Evolutionary conservation across 2,797 vertebrate species (phyloP).

Genomic region (Gorsachius magnificus): DNA sequence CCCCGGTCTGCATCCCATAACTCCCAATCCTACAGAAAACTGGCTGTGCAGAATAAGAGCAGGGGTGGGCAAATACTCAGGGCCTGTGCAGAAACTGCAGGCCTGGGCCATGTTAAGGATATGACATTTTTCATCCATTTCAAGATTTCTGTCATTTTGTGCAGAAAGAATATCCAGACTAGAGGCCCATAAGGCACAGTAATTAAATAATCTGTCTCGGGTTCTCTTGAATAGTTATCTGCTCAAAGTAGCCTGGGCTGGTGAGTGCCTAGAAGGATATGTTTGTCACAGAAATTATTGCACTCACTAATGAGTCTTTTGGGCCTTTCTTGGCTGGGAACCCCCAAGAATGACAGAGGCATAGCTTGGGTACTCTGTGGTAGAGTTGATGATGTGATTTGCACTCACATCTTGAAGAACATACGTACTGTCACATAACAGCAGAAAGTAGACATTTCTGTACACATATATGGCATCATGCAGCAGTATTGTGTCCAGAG

Average conservation of each 20-base stretch:
- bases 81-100: not conserved
- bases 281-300: not conserved
- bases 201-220: not conserved
- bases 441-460: not conserved
- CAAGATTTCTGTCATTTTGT: not conserved
- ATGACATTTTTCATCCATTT: not conserved
- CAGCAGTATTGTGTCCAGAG: not conserved
- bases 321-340: not conserved
- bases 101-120: not conserved
- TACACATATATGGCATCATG: not conserved
- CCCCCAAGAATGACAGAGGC: not conserved
- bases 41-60: not conserved
- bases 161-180: not conserved
- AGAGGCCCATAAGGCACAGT: rapidly evolving
- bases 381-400: not conserved
- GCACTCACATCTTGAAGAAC: not conserved
- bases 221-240: not conserved
- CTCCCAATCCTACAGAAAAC: not conserved
- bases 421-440: not conserved
- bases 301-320: not conserved
- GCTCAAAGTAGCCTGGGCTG: not conserved
- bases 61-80: not conserved
- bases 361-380: not conserved
- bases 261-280: not conserved
- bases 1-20: rapidly evolving